phyloP scores from a whole-genome alignment of 2,797 vertebrate genomes.

The Loriculus beryllinus region DNA sequence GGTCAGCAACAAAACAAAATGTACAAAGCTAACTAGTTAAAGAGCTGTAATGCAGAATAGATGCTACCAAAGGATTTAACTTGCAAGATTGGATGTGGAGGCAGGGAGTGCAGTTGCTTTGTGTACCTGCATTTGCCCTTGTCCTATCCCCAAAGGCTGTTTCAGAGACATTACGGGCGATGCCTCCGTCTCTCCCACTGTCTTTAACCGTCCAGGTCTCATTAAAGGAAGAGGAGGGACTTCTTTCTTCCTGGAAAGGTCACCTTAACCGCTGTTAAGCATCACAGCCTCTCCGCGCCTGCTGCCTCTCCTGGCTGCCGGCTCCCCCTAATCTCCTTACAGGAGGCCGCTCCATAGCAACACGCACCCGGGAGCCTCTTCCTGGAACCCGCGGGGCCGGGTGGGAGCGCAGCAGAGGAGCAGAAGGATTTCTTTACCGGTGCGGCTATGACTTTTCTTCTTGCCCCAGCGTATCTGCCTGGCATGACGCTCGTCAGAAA shows the following conservation, averaged over 20 bases:
- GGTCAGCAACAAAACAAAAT: background rate
- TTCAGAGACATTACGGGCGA: background rate
- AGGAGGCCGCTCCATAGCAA: constrained; percentile 77
- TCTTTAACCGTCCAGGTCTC: background rate
- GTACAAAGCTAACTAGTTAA: background rate
- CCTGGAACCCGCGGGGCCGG: constrained; percentile 56
- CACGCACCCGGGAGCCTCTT: constrained; percentile 71
- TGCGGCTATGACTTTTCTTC: background rate
- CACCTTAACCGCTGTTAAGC: constrained; percentile 11
- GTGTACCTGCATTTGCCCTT: background rate
- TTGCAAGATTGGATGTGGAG: background rate
- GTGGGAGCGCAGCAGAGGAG: background rate
- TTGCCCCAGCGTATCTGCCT: background rate
- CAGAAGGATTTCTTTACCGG: background rate
- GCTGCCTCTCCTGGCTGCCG: constrained; percentile 61
- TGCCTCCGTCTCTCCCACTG: background rate
- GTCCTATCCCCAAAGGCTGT: background rate
- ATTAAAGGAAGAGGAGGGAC: background rate
- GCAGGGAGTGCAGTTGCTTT: background rate
- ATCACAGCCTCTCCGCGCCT: background rate
- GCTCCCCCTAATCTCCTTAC: constrained; percentile 63
- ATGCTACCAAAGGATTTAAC: background rate
- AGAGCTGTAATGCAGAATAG: background rate
- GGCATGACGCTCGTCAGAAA: background rate
- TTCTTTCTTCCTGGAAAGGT: constrained; percentile 17